Percentiles rank a stretch among this genome's conserved stretches.
Evolutionary conservation across 2,797 vertebrate genomes (phyloP).

Genomic region (Salarias fasciatus): DNA sequence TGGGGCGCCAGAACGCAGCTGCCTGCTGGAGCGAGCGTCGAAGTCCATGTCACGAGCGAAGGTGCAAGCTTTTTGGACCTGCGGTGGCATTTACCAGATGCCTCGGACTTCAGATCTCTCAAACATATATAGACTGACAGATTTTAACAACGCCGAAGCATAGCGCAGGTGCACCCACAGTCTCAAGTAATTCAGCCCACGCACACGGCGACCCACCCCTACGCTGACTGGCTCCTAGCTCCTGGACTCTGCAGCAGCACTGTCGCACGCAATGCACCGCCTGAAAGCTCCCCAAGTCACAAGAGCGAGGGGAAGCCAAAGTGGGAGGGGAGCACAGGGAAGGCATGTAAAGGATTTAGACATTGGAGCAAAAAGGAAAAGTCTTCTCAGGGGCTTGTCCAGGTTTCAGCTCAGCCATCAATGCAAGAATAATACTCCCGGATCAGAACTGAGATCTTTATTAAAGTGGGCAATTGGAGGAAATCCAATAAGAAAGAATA

Average conservation of each 20-base stretch:
- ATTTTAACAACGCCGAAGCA: slow-evolving; percentile 47
- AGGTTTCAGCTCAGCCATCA: slow-evolving; percentile 35
- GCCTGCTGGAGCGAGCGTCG: slow-evolving; percentile 57
- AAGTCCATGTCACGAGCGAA: slow-evolving; percentile 56
- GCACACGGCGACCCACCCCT: slow-evolving; percentile 33
- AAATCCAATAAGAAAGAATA: slow-evolving; percentile 38
- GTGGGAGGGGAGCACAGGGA: slow-evolving; percentile 35
- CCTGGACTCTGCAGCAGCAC: slow-evolving; percentile 51
- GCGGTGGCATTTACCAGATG: slow-evolving; percentile 67
- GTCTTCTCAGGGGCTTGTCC: slow-evolving; percentile 39
- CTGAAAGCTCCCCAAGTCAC: slow-evolving; percentile 63
- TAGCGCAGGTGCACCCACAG: slow-evolving; percentile 65
- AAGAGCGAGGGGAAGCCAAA: slow-evolving; percentile 52
- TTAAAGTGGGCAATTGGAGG: slow-evolving; percentile 29
- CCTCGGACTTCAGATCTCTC: slow-evolving; percentile 48
- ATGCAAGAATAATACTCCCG: slow-evolving; percentile 43
- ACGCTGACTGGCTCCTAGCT: slow-evolving; percentile 52
- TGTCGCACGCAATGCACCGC: slow-evolving; percentile 70
- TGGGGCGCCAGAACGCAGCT: slow-evolving; percentile 70
- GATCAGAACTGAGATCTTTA: slow-evolving; percentile 46
- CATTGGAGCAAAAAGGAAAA: slow-evolving; percentile 42
- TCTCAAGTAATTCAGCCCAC: slow-evolving; percentile 26
- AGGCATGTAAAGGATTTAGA: slow-evolving; percentile 49
- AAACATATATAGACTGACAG: slow-evolving; percentile 41
- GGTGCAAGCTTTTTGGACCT: slow-evolving; percentile 42